A percentile compares a stretch with the other conserved stretches of the same genome.
Evolutionary conservation across 2,888 invertebrate genomes (phyloP).

Genomic region (Cheilosia soror): DNA sequence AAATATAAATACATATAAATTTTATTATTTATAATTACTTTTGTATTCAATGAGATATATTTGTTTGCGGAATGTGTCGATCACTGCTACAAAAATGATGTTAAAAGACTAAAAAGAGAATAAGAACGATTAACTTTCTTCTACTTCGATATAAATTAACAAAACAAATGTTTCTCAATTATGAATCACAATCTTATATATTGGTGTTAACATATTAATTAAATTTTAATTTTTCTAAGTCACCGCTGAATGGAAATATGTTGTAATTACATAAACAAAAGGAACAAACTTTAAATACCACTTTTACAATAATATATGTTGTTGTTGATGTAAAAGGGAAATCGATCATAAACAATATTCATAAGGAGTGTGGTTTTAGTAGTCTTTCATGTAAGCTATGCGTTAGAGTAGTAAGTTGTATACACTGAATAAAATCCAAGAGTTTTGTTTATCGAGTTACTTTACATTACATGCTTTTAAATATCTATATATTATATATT

Average conservation of each 20-base stretch:
- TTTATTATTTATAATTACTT: slow-evolving; percentile 29
- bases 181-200: slow-evolving; percentile 48
- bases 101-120: slow-evolving; percentile 23
- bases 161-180: slow-evolving; percentile 15
- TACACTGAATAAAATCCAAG: slow-evolving; percentile 61
- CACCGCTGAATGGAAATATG: slow-evolving; percentile 17
- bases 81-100: slow-evolving; percentile 46
- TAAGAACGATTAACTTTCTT: slow-evolving; percentile 26
- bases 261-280: slow-evolving; percentile 23
- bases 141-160: slow-evolving; percentile 42
- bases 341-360: slow-evolving; percentile 26
- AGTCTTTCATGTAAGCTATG: slow-evolving; percentile 51
- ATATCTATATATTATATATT: slow-evolving; percentile 42
- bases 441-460: slow-evolving; percentile 35
- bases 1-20: slow-evolving; percentile 22
- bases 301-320: not conserved
- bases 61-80: slow-evolving; percentile 66
- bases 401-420: slow-evolving; percentile 43
- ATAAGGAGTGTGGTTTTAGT: slow-evolving; percentile 24
- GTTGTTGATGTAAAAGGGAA: slow-evolving; percentile 20
- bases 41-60: slow-evolving; percentile 52
- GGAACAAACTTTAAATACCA: slow-evolving; percentile 36
- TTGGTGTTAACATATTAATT: slow-evolving; percentile 40
- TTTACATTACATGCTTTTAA: slow-evolving; percentile 47
- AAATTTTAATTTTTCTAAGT: slow-evolving; percentile 5